A percentile compares a stretch with the other conserved stretches of the same genome.
These are phyloP conservation scores for Bradypodion ventrale DNA, from an alignment of 2,797 vertebrate species.

Conservation along the genomic window DNA sequence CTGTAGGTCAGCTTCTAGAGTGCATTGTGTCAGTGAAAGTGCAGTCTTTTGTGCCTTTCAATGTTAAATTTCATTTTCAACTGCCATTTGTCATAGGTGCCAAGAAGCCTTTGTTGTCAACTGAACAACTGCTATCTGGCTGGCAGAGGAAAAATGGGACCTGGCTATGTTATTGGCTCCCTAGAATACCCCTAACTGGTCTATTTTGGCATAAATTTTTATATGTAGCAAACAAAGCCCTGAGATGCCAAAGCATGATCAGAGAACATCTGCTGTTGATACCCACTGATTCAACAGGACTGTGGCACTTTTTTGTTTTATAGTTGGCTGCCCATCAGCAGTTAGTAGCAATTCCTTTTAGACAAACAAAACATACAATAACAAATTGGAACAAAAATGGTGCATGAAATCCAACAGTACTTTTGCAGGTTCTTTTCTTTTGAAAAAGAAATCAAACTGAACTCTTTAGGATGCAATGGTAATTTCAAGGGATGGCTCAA, in stretches of 20 bases:
- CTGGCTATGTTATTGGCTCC: neutral
- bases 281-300: neutral
- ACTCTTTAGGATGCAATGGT: neutral
- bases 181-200: neutral
- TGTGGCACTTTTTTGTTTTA: neutral
- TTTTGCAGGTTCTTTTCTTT: neutral
- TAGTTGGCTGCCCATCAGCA: neutral
- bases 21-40: neutral
- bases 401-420: neutral
- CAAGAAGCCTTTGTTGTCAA: neutral
- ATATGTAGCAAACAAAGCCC: neutral
- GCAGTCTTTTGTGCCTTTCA: neutral
- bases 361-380: neutral
- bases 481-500: slow-evolving; percentile 29
- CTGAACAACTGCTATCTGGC: neutral
- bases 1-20: neutral
- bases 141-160: neutral
- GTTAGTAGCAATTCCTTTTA: neutral
- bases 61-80: neutral
- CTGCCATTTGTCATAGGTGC: neutral
- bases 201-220: neutral
- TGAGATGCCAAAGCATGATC: neutral
- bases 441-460: neutral
- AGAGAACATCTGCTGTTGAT: neutral
- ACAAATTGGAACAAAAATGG: neutral